Evolutionary conservation across 1,140 invertebrate species (phyloP).

Genomic region (Rhyacophila brunnea): DNA sequence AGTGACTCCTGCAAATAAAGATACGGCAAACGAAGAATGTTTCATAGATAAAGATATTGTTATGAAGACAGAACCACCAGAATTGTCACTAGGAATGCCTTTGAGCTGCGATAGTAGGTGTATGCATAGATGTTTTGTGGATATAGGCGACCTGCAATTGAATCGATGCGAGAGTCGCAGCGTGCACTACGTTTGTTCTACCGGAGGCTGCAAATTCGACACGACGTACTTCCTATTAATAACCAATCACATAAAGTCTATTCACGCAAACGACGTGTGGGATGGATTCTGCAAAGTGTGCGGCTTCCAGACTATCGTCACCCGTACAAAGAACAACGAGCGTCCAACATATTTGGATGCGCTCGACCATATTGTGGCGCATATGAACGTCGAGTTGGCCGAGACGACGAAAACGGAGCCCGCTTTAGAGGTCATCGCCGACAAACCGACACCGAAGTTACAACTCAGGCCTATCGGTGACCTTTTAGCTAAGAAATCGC

Average conservation of each 20-base stretch:
- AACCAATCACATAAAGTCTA: conserved; percentile 11
- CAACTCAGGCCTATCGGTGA: conserved; percentile 20
- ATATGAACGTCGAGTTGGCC: conserved; percentile 5
- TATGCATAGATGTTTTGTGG: background rate
- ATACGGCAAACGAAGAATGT: too few species aligned
- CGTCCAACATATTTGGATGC: conserved; percentile 1
- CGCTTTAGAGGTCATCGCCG: background rate
- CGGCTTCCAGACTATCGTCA: background rate
- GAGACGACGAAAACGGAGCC: background rate
- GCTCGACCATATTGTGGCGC: conserved; percentile 9
- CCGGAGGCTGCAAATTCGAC: conserved; percentile 13
- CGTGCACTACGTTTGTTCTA: conserved; percentile 14
- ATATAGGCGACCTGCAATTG: conserved; percentile 13
- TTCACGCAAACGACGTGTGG: conserved; percentile 17
- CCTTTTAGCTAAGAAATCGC: background rate
- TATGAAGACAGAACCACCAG: too few species aligned
- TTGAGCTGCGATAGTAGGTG: background rate
- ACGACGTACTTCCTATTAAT: conserved; percentile 8
- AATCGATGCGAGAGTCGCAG: background rate
- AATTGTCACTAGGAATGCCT: background rate
- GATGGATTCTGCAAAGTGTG: conserved; percentile 27
- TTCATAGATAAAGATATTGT: too few species aligned
- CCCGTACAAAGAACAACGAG: too few species aligned
- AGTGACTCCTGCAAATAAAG: too few species aligned
- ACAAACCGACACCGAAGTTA: conserved; percentile 12